phyloP scores from a whole-genome alignment of 2,888 invertebrate genomes.

The Apotomis capreana region DNA sequence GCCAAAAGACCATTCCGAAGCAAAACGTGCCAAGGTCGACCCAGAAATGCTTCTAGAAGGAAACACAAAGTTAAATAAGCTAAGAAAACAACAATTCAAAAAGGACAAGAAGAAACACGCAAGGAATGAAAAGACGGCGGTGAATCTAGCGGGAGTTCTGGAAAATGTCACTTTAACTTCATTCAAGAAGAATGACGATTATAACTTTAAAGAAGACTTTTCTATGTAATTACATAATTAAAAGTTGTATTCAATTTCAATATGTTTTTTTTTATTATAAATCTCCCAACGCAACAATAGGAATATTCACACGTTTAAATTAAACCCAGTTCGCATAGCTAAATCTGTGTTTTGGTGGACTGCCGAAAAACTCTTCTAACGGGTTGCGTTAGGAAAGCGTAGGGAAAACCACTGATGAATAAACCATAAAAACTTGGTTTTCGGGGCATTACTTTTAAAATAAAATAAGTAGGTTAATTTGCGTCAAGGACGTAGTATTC shows the following conservation, averaged over 20 bases:
- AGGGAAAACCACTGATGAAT: too few relatives aligned
- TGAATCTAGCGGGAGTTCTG: slow-evolving; percentile 85
- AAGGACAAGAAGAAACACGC: slow-evolving; percentile 83
- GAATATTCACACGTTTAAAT: too few relatives aligned
- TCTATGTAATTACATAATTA: slow-evolving; percentile 51
- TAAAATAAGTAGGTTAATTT: too few relatives aligned
- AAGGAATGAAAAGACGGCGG: slow-evolving; percentile 84
- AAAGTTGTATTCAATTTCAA: slow-evolving; percentile 34
- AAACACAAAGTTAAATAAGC: slow-evolving; percentile 79
- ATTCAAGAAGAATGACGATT: slow-evolving; percentile 69
- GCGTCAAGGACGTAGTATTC: too few relatives aligned
- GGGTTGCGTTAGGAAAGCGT: too few relatives aligned
- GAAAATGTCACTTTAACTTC: slow-evolving; percentile 83
- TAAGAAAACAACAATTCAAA: slow-evolving; percentile 84
- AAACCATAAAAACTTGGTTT: too few relatives aligned
- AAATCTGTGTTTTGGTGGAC: too few relatives aligned
- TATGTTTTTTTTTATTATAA: background rate
- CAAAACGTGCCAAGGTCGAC: slow-evolving; percentile 78
- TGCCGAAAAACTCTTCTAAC: too few relatives aligned
- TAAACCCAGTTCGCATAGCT: too few relatives aligned
- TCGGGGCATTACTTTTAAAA: too few relatives aligned
- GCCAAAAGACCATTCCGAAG: slow-evolving; percentile 64
- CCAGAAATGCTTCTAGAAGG: slow-evolving; percentile 88
- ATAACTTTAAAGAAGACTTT: slow-evolving; percentile 86
- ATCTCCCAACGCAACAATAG: too few relatives aligned